Conservation (phyloP, 2,888 invertebrate species). For the Cataglyphis albicans region DNA sequence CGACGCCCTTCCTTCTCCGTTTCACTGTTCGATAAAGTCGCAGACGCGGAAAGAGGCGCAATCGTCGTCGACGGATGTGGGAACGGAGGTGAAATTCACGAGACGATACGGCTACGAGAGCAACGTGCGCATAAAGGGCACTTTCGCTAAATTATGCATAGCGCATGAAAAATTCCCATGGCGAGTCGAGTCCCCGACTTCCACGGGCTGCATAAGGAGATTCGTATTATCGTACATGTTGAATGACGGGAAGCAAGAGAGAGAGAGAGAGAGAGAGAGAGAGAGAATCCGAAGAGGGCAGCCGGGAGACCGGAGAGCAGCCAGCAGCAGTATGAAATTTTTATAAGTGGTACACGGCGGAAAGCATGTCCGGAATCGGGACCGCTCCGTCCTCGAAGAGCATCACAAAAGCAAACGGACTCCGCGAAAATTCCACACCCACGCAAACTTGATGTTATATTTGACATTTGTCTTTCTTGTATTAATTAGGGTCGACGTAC, state of each 20-base stretch:
- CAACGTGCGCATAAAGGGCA: constrained; percentile 66
- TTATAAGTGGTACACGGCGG: constrained; percentile 71
- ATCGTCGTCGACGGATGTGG: constrained; percentile 36
- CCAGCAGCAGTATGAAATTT: constrained; percentile 77
- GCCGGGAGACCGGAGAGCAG: constrained; percentile 36
- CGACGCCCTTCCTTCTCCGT: background rate
- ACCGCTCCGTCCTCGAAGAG: constrained; percentile 51
- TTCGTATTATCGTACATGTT: constrained; percentile 80
- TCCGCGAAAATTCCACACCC: background rate
- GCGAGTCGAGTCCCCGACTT: constrained; percentile 61
- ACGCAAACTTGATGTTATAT: background rate
- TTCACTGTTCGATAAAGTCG: constrained; percentile 42
- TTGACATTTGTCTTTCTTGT: background rate
- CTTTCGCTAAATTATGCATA: constrained; percentile 76
- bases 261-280: constrained; percentile 11
- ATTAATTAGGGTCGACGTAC: background rate
- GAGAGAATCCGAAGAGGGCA: constrained; percentile 31
- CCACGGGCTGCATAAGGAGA: constrained; percentile 76
- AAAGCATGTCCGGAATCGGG: constrained; percentile 68
- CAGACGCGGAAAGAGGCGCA: constrained; percentile 29
- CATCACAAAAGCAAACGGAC: constrained; percentile 48
- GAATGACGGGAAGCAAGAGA: constrained; percentile 66
- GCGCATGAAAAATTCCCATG: constrained; percentile 77
- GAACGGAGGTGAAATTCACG: constrained; percentile 27
- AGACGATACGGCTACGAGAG: constrained; percentile 32